Evolutionary conservation across 2,888 invertebrate species (phyloP).

Genomic region (Morinoia aosen): DNA sequence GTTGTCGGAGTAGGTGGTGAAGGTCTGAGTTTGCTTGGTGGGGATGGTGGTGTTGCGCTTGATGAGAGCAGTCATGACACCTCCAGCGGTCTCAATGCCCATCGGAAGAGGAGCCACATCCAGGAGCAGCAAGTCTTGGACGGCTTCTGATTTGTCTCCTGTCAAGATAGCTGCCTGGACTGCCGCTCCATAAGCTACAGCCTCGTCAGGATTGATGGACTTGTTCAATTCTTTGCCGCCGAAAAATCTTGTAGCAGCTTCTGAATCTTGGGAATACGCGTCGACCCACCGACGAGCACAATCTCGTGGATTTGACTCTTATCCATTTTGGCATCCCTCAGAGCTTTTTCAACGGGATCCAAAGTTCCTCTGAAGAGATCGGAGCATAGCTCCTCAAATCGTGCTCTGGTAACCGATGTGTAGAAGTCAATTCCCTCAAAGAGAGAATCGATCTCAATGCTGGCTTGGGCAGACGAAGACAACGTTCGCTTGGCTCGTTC

Average conservation of each 20-base stretch:
- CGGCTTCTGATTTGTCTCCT: slow-evolving; percentile 79
- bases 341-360: slow-evolving; percentile 75
- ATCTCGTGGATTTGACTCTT: slow-evolving; percentile 76
- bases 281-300: slow-evolving; percentile 89
- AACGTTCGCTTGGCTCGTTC: slow-evolving; percentile 89
- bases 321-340: slow-evolving; percentile 77
- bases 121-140: too few relatives aligned
- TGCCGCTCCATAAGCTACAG: slow-evolving; percentile 84
- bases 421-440: slow-evolving; percentile 97
- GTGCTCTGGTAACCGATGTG: slow-evolving; percentile 91
- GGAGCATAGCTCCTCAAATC: slow-evolving; percentile 78
- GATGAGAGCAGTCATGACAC: too few relatives aligned
- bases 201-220: slow-evolving; percentile 82
- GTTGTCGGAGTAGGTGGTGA: slow-evolving; percentile 97
- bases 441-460: slow-evolving; percentile 95
- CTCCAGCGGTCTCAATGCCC: too few relatives aligned
- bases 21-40: slow-evolving; percentile 78
- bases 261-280: slow-evolving; percentile 98
- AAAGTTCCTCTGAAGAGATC: slow-evolving; percentile 78
- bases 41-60: slow-evolving; percentile 67
- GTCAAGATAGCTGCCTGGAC: slow-evolving; percentile 96
- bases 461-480: slow-evolving; percentile 89
- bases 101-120: too few relatives aligned
- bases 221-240: slow-evolving; percentile 97
- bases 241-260: slow-evolving; percentile 89